Conservation (phyloP, 2,113 vertebrate genomes). For the Gallinago paraguaiae region DNA sequence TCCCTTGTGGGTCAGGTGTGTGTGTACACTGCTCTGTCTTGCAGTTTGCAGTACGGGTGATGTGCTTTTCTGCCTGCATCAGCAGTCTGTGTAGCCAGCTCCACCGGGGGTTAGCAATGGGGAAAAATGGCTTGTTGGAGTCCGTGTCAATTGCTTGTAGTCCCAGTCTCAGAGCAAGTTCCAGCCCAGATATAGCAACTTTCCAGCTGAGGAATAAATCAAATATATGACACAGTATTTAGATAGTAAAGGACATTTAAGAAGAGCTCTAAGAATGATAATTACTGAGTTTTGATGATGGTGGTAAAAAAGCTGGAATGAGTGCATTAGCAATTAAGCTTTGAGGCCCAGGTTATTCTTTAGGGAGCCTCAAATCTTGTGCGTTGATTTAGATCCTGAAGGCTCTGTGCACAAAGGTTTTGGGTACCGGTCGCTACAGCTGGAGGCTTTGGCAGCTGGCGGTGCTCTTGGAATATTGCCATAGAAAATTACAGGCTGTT, state of each 20-base stretch:
- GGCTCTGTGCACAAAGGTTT: background rate
- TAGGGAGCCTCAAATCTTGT: background rate
- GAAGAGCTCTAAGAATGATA: background rate
- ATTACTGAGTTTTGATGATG: background rate
- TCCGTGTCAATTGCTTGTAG: background rate
- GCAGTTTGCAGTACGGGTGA: background rate
- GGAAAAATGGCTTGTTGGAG: background rate
- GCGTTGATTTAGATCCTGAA: background rate
- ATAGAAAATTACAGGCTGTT: background rate
- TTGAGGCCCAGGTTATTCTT: background rate
- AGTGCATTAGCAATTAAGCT: background rate
- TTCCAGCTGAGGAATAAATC: background rate
- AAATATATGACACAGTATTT: background rate
- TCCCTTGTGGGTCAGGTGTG: accelerated
- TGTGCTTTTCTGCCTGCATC: background rate
- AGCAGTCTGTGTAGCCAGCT: background rate
- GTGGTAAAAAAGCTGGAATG: background rate
- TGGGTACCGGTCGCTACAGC: background rate
- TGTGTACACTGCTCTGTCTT: background rate
- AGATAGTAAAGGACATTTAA: background rate
- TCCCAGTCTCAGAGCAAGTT: background rate
- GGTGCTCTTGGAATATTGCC: background rate
- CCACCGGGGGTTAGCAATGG: background rate
- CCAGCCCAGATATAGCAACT: background rate
- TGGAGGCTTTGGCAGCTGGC: background rate